Percentiles rank a stretch among this genome's conserved stretches.
These are phyloP conservation scores for Dexiosoma caninum DNA, from an alignment of 2,888 invertebrate genomes.

Conservation along the genomic window DNA sequence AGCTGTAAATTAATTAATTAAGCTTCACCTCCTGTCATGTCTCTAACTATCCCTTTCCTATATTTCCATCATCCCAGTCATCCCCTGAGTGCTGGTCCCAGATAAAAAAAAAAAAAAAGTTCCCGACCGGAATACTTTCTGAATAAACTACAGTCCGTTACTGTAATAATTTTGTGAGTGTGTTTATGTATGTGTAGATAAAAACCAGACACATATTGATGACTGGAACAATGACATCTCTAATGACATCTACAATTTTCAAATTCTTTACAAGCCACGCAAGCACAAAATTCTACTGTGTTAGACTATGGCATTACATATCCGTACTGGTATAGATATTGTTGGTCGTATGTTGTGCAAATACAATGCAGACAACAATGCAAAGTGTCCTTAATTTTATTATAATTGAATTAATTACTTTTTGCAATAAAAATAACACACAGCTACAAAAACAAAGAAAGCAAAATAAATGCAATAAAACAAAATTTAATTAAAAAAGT, in stretches of 20 bases:
- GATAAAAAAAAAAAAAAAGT: no score
- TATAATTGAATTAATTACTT: constrained; percentile 48
- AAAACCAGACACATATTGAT: no score
- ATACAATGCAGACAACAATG: constrained; percentile 16
- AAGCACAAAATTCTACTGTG: background rate
- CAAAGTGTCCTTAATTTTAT: constrained; percentile 48
- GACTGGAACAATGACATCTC: constrained; percentile 23
- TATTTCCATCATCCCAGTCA: no score
- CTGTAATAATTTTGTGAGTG: no score
- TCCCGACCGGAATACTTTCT: no score
- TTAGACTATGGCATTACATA: background rate
- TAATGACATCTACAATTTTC: constrained; percentile 23
- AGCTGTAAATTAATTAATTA: no score
- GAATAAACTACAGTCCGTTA: no score
- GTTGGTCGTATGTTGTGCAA: background rate
- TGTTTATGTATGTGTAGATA: no score
- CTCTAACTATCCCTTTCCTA: no score
- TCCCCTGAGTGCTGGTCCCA: no score
- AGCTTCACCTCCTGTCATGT: no score
- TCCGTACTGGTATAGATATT: background rate
- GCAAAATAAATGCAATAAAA: constrained; percentile 29
- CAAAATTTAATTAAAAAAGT: constrained; percentile 52
- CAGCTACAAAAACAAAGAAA: background rate
- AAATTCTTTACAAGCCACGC: constrained; percentile 3
- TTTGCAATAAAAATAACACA: constrained; percentile 12